Percentiles rank a stretch among this genome's conserved stretches.
phyloP scores from a whole-genome alignment of 2,797 vertebrate species.

The Melanotaenia pygmaea region DNA sequence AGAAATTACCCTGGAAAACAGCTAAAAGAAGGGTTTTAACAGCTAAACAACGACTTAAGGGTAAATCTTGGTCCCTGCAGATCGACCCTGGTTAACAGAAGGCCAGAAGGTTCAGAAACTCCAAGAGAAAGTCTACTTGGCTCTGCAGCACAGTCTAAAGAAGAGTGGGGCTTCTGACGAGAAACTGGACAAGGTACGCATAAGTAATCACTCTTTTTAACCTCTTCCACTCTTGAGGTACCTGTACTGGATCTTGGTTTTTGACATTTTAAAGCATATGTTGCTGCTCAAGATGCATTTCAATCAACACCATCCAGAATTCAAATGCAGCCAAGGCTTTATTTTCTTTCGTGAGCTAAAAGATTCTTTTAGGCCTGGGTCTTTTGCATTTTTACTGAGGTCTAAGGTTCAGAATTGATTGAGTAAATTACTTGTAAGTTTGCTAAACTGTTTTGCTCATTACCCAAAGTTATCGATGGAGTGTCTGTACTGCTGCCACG shows the following conservation, averaged over 20 bases:
- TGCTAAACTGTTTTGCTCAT: too few relatives aligned
- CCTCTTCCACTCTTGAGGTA: too few relatives aligned
- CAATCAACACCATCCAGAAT: too few relatives aligned
- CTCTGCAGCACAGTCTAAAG: conserved; percentile 90
- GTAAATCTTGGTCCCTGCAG: conserved; percentile 61
- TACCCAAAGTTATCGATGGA: too few relatives aligned
- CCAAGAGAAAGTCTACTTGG: conserved; percentile 90
- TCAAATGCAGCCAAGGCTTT: too few relatives aligned
- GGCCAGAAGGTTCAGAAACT: conserved; percentile 90
- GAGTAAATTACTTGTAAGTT: too few relatives aligned
- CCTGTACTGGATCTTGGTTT: background rate
- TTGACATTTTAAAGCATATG: background rate
- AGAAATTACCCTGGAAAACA: background rate
- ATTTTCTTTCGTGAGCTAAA: too few relatives aligned
- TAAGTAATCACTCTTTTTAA: background rate
- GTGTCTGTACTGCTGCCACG: too few relatives aligned
- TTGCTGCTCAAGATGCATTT: too few relatives aligned
- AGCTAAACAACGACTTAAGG: background rate
- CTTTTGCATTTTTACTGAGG: too few relatives aligned
- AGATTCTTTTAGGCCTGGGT: too few relatives aligned
- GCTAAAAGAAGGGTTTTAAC: background rate
- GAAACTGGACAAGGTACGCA: conserved; percentile 89
- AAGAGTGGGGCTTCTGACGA: conserved; percentile 85
- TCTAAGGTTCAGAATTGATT: too few relatives aligned
- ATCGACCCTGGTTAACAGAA: conserved; percentile 90